Evolutionary conservation across 2,888 invertebrate species (phyloP), one percentile per base, ranked within the genome.

Genomic region (Hetaerina titia): DNA sequence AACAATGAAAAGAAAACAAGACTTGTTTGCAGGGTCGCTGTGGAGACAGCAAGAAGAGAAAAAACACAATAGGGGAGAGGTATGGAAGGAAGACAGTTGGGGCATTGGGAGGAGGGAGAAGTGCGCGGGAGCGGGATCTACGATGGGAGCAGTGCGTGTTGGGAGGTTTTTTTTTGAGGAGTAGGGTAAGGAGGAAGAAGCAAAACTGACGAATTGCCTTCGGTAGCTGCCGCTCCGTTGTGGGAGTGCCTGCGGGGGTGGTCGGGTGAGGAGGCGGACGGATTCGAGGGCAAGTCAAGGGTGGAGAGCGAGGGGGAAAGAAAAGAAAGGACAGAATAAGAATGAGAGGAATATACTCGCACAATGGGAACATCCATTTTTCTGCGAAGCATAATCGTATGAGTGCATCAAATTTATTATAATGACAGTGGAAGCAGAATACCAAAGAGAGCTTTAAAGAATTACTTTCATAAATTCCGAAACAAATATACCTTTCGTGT

Each of bases 201-300:
- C 31, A 31, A n/a, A 81, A 81, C 25, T 81, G 81, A 81, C 81
- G 81, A 81, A 81, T 81, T 81, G 81, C 25, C 81, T 81, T 31
- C 81, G 81, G 25, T 81, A 2, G 25, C 15, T 81, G 25, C 81
- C 81, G n/a, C 15, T 45, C 45, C 81, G 15, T 5, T 22, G 22
- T 19, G 22, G 17, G 69, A 17, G 17, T 45, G 13, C 17, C 17
- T 60, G 60, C 17, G 60, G 17, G 60, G 60, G 60, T 60, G 60
- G 17, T 11, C 13, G 17, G 17, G 17, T 60, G 60, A 60, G 60
- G 6, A 60, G 60, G 60, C 60, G 60, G 60, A 60, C 13, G 60
- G 6, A 60, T 11, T 60, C 13, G 60, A 17, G 60, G 17, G 60
- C 13, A 60, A 60, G 17, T 15, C 13, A 5, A 17, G 60, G 60